Conservation (phyloP, 2,888 invertebrate species). For the Agrypnus murinus region DNA sequence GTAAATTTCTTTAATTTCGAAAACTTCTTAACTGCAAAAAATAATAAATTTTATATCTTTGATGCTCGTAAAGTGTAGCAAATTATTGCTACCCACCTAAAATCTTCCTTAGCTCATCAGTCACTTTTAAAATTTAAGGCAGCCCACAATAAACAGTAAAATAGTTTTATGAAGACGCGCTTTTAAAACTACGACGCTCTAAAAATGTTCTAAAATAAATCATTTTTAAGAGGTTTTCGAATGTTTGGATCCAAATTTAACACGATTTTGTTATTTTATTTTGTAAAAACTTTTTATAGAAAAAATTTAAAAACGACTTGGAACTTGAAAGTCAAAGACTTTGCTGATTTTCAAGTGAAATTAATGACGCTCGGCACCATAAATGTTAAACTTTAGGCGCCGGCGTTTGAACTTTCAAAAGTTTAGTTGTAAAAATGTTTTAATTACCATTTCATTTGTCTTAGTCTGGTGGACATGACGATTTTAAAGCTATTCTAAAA, state of each 20-base stretch:
- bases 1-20: neutral
- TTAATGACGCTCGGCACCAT: slow-evolving; percentile 6
- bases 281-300: neutral
- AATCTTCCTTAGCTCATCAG: neutral
- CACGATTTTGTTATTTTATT: neutral
- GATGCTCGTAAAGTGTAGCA: slow-evolving; percentile 2
- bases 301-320: neutral
- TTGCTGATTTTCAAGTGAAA: no score
- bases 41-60: slow-evolving; percentile 8
- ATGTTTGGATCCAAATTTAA: slow-evolving; percentile 17
- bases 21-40: neutral
- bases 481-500: no score
- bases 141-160: neutral
- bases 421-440: slow-evolving; percentile 13
- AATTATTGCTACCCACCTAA: slow-evolving; percentile 17
- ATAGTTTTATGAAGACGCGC: slow-evolving; percentile 24
- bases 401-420: slow-evolving; percentile 30
- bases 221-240: slow-evolving; percentile 12
- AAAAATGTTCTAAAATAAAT: slow-evolving; percentile 2
- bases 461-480: slow-evolving; percentile 6
- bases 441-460: slow-evolving; percentile 16
- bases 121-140: slow-evolving; percentile 7
- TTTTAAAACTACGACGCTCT: slow-evolving; percentile 17
- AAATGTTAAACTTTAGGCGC: slow-evolving; percentile 10
- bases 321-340: neutral